These are phyloP conservation scores for Lutjanus erythropterus DNA, from an alignment of 2,113 vertebrate species.

Conservation along the genomic window DNA sequence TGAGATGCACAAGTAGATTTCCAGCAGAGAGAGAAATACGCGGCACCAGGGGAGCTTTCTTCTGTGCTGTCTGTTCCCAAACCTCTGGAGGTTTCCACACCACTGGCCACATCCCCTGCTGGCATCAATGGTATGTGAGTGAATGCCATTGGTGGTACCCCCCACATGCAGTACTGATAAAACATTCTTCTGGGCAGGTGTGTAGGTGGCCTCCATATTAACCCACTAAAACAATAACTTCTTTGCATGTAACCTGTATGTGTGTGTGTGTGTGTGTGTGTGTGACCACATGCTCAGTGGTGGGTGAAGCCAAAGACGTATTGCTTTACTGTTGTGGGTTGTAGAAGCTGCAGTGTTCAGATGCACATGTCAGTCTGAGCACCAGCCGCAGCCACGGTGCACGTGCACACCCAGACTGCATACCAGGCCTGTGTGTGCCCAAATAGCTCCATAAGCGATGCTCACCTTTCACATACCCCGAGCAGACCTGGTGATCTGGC, in stretches of 20 bases:
- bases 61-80: conserved; percentile 39
- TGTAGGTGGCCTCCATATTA: conserved; percentile 66
- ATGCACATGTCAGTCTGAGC: conserved; percentile 51
- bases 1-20: conserved; percentile 13
- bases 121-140: conserved; percentile 63
- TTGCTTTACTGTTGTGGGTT: conserved; percentile 57
- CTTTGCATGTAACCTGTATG: conserved; percentile 36
- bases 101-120: conserved; percentile 68
- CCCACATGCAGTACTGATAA: conserved; percentile 57
- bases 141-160: conserved; percentile 59
- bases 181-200: conserved; percentile 76
- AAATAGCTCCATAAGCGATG: conserved; percentile 13
- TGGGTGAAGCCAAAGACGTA: conserved; percentile 30
- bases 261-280: conserved; percentile 8
- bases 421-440: conserved; percentile 31
- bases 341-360: conserved; percentile 32
- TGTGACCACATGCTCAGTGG: conserved; percentile 39
- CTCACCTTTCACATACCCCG: conserved; percentile 50
- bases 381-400: conserved; percentile 21
- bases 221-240: conserved; percentile 63
- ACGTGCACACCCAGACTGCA: conserved; percentile 57
- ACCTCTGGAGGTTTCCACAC: conserved; percentile 58
- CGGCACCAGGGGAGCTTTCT: conserved; percentile 3
- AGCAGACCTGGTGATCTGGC: conserved; percentile 45
- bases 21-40: neutral